Conservation (phyloP, 2,888 invertebrate species). For the Nemotelus pantherinus region DNA sequence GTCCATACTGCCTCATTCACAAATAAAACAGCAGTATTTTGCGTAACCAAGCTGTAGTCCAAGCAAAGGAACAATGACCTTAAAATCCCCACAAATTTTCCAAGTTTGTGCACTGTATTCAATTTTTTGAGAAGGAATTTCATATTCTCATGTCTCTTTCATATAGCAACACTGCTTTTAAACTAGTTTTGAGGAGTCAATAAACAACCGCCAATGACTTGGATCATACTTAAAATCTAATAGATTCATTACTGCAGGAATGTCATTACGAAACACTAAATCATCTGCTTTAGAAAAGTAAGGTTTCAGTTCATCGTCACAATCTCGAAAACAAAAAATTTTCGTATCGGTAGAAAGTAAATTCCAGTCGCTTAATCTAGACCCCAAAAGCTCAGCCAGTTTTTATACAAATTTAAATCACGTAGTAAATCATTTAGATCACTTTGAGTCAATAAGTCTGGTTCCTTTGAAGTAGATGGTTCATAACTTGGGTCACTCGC, state of each 20-base stretch:
- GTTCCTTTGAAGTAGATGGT: background rate
- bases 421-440: background rate
- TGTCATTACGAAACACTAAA: slow-evolving; percentile 24
- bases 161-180: background rate
- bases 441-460: background rate
- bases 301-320: background rate
- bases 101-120: slow-evolving; percentile 15
- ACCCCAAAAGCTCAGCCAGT: background rate
- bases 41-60: background rate
- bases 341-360: too few relatives aligned
- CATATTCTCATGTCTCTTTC: slow-evolving; percentile 23
- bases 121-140: background rate
- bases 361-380: background rate
- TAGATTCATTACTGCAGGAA: background rate
- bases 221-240: too few relatives aligned
- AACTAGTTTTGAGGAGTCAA: slow-evolving; percentile 27
- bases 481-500: background rate
- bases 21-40: too few relatives aligned
- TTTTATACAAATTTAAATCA: background rate
- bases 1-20: too few relatives aligned
- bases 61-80: background rate
- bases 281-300: background rate
- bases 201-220: too few relatives aligned
- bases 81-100: background rate
- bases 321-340: too few relatives aligned